phyloP scores from a whole-genome alignment of 2,888 invertebrate species.

The Pycnomerus fuliginosus region DNA sequence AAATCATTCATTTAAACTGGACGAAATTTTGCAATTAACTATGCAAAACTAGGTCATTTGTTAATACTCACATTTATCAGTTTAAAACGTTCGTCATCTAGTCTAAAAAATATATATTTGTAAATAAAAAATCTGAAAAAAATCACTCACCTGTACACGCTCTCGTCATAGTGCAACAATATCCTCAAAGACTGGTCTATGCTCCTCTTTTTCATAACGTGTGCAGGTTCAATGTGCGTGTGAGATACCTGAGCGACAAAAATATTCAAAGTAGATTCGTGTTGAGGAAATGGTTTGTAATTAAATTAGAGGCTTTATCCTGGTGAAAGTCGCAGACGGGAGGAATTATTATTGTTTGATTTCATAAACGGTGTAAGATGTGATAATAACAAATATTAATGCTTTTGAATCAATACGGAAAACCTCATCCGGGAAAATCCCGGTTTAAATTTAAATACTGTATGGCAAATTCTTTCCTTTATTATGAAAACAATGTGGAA shows the following conservation, averaged over 20 bases:
- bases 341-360: no score
- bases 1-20: not conserved
- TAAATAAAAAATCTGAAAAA: not conserved
- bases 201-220: conserved; percentile 75
- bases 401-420: no score
- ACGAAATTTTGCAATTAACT: not conserved
- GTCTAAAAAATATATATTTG: conserved; percentile 55
- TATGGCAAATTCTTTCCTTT: no score
- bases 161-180: conserved; percentile 81
- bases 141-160: conserved; percentile 75
- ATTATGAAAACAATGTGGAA: no score
- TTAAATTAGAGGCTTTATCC: no score
- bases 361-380: no score
- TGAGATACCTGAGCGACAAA: conserved; percentile 66
- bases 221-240: conserved; percentile 77
- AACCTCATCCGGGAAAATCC: no score
- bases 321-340: no score
- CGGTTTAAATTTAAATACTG: no score
- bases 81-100: conserved; percentile 80
- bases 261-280: not conserved
- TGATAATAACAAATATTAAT: no score
- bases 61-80: conserved; percentile 83
- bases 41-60: conserved; percentile 1
- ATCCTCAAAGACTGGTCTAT: conserved; percentile 82
- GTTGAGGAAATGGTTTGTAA: not conserved